Evolutionary conservation across 2,113 vertebrate species (phyloP).

Genomic region (Cynocephalus volans): DNA sequence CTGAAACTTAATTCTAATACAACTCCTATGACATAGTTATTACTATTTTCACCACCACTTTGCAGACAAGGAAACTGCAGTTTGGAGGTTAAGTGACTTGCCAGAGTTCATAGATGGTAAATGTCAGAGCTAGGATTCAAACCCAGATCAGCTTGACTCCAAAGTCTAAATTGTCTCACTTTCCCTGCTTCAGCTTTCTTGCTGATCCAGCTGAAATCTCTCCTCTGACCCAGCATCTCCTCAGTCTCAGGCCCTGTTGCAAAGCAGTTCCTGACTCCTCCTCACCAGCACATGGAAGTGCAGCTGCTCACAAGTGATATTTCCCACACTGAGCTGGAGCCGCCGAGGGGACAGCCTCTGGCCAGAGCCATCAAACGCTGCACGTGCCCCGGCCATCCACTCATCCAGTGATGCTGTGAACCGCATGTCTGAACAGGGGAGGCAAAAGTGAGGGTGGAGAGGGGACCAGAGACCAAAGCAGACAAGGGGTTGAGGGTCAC

Average conservation of each 20-base stretch:
- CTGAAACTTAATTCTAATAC: not conserved
- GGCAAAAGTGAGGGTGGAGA: not conserved
- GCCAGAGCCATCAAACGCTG: conserved; percentile 93
- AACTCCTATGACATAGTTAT: not conserved
- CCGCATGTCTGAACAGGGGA: conserved; percentile 86
- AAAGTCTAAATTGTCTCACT: not conserved
- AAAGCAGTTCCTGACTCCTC: not conserved
- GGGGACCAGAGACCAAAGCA: no score
- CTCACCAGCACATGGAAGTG: conserved; percentile 96
- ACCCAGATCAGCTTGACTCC: not conserved
- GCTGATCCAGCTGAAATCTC: not conserved
- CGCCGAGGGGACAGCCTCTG: conserved; percentile 90
- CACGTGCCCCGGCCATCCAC: conserved; percentile 90
- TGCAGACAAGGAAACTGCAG: not conserved
- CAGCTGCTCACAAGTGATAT: conserved; percentile 90
- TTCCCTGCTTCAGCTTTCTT: not conserved
- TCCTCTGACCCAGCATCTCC: not conserved
- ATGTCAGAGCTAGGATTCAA: not conserved
- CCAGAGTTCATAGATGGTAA: not conserved
- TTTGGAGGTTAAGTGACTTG: not conserved
- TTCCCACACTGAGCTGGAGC: conserved; percentile 87
- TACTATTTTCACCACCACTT: not conserved
- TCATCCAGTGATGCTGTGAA: conserved; percentile 94
- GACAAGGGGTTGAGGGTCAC: not conserved
- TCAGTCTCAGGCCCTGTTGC: not conserved